Conservation (phyloP, 2,888 invertebrate species). For the Cremastobaeus sp. region DNA sequence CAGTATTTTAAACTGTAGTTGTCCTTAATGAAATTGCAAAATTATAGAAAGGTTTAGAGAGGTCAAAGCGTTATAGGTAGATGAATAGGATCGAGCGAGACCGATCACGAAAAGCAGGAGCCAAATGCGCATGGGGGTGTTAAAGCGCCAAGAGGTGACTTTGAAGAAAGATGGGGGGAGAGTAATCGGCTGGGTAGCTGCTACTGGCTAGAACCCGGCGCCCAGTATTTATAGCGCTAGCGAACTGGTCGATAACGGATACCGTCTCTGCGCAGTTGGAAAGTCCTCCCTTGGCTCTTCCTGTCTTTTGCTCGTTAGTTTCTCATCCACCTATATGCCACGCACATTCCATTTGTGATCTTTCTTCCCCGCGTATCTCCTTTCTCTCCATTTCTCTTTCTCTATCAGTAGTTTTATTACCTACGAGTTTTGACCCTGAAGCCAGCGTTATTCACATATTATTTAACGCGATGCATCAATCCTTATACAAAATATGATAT, state of each 20-base stretch:
- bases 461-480: too few species aligned
- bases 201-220: conserved; percentile 72
- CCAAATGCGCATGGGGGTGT: conserved; percentile 44
- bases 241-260: conserved; percentile 75
- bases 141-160: conserved; percentile 56
- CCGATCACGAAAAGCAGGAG: conserved; percentile 18
- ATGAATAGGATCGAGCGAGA: conserved; percentile 13
- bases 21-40: not conserved
- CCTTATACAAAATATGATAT: too few species aligned
- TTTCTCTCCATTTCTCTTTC: too few species aligned
- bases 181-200: conserved; percentile 58
- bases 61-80: conserved; percentile 18
- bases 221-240: conserved; percentile 76
- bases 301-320: conserved; percentile 51
- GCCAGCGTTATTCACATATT: too few species aligned
- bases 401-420: too few species aligned
- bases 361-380: conserved; percentile 9
- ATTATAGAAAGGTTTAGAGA: conserved; percentile 6
- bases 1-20: too few species aligned
- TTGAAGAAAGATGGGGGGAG: conserved; percentile 52
- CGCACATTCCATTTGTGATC: conserved; percentile 15
- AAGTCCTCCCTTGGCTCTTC: conserved; percentile 59
- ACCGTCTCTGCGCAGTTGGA: conserved; percentile 75
- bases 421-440: too few species aligned
- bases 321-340: conserved; percentile 48